Percentiles rank a stretch among this genome's conserved stretches.
These are phyloP conservation scores for Cetoscarus ocellatus DNA, from an alignment of 2,797 vertebrate species.

Conservation along the genomic window DNA sequence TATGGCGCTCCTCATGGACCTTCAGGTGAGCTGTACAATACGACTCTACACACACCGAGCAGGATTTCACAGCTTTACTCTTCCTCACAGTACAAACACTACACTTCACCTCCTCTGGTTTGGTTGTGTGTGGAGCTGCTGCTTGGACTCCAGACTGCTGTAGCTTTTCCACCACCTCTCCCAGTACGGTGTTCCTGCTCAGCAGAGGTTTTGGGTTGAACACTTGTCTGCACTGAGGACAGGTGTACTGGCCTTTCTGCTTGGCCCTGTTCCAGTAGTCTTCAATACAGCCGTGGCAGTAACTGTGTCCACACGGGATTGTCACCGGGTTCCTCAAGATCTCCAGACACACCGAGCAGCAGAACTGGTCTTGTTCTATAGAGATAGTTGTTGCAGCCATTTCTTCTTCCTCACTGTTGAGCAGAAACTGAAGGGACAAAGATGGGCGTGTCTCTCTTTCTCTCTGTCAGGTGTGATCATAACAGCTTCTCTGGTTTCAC, in stretches of 20 bases:
- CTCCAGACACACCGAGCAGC: slow-evolving; percentile 82
- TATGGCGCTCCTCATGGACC: slow-evolving; percentile 76
- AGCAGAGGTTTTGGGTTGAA: slow-evolving; percentile 79
- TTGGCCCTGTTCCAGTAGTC: slow-evolving; percentile 81
- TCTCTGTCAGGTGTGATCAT: slow-evolving; percentile 50
- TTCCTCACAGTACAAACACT: slow-evolving; percentile 89
- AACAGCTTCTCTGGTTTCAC: slow-evolving; percentile 65
- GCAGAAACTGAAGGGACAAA: slow-evolving; percentile 27
- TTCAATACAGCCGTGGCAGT: slow-evolving; percentile 82
- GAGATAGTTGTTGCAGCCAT: slow-evolving; percentile 82
- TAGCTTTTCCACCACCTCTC: slow-evolving; percentile 78
- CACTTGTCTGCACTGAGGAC: slow-evolving; percentile 82
- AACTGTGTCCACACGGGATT: slow-evolving; percentile 84
- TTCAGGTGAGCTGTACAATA: slow-evolving; percentile 86
- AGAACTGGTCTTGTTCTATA: slow-evolving; percentile 82
- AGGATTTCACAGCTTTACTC: slow-evolving; percentile 88
- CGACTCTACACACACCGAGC: slow-evolving; percentile 88
- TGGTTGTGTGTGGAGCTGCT: not conserved
- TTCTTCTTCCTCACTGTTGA: not conserved
- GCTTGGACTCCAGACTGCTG: slow-evolving; percentile 23
- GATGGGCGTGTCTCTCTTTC: slow-evolving; percentile 38
- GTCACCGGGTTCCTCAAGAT: slow-evolving; percentile 82
- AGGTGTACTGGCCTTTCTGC: slow-evolving; percentile 75
- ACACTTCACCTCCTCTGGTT: slow-evolving; percentile 70
- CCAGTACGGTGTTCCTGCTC: slow-evolving; percentile 80